Evolutionary conservation across 2,113 vertebrate genomes (phyloP).

Genomic region (Tinamus guttatus): DNA sequence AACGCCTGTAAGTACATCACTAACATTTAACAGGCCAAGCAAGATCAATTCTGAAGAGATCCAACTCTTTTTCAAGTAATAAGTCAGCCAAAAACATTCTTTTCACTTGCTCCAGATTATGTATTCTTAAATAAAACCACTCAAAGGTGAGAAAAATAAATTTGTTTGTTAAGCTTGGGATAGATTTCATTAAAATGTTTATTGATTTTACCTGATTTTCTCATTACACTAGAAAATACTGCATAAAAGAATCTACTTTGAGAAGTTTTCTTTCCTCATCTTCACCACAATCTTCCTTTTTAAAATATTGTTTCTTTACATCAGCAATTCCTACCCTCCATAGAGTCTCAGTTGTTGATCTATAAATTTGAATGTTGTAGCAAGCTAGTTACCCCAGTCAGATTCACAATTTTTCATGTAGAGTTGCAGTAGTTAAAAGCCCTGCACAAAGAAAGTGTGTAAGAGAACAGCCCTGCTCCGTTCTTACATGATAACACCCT

Average conservation of each 20-base stretch:
- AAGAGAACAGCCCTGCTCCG: background rate
- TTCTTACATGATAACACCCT: background rate
- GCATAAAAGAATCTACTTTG: background rate
- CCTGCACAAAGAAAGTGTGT: background rate
- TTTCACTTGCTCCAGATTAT: background rate
- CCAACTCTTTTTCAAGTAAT: background rate
- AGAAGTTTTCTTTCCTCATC: background rate
- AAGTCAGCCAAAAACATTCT: background rate
- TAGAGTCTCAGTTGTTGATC: accelerated
- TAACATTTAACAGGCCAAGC: background rate
- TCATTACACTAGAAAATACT: background rate
- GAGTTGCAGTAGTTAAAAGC: background rate
- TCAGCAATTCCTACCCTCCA: background rate
- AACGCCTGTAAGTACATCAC: background rate
- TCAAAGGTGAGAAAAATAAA: background rate
- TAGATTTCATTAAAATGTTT: background rate
- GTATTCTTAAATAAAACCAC: background rate
- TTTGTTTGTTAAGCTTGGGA: accelerated
- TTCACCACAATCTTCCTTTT: background rate
- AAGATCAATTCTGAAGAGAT: background rate
- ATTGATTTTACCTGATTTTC: background rate
- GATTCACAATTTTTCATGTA: background rate
- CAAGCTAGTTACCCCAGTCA: background rate
- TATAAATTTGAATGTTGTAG: background rate
- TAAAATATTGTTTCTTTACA: background rate